Conservation (phyloP, 2,888 invertebrate species). For the Sarcophaga rosellei region DNA sequence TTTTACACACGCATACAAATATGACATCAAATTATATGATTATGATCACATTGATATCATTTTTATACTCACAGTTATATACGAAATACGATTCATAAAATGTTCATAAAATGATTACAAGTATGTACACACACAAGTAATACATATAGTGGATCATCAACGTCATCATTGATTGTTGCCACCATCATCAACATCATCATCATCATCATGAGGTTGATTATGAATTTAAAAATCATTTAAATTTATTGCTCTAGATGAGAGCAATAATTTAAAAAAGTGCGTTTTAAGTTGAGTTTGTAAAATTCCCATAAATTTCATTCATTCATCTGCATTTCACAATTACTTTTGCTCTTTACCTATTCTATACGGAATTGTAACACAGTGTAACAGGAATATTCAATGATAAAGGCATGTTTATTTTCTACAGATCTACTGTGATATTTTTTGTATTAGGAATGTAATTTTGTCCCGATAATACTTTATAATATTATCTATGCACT, state of each 20-base stretch:
- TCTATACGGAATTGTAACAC: background rate
- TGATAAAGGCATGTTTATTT: no score
- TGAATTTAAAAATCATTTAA: background rate
- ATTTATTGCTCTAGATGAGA: background rate
- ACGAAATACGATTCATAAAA: no score
- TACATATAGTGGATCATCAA: background rate
- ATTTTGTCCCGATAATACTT: no score
- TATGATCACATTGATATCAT: background rate
- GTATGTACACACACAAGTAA: background rate
- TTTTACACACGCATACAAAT: conserved; percentile 3
- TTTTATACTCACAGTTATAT: background rate
- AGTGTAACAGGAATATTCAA: background rate
- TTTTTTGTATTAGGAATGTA: no score
- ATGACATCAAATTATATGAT: background rate
- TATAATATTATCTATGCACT: no score
- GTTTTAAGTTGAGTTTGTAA: background rate
- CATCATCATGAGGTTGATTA: background rate
- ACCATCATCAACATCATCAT: background rate
- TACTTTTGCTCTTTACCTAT: no score
- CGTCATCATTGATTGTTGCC: no score
- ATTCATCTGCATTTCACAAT: background rate
- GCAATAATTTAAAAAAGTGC: background rate
- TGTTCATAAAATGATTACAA: no score
- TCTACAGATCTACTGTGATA: background rate
- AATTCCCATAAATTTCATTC: background rate